Conservation (phyloP, 2,888 invertebrate genomes). For the Parthenolecanium corni region DNA sequence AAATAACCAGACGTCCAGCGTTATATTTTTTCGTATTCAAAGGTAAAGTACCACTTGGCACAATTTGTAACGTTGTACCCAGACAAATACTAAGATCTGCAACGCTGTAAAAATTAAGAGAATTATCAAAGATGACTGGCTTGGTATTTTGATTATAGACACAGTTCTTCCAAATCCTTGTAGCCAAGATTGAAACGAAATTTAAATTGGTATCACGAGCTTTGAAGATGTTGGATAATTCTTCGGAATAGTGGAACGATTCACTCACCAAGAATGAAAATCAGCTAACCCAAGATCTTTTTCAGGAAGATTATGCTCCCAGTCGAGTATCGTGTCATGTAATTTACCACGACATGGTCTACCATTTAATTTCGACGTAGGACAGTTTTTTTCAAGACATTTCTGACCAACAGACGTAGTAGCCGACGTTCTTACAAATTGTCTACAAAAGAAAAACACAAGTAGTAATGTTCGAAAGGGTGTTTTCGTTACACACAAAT, state of each 20-base stretch:
- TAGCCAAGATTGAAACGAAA: background rate
- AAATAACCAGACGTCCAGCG: constrained; percentile 72
- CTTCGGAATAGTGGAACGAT: too few relatives aligned
- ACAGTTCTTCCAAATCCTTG: too few relatives aligned
- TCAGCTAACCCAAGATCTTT: constrained; percentile 72
- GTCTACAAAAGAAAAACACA: constrained; percentile 43
- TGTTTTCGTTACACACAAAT: background rate
- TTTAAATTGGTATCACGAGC: constrained; percentile 8
- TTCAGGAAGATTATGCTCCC: constrained; percentile 90
- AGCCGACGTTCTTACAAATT: constrained; percentile 64
- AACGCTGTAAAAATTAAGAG: constrained; percentile 47
- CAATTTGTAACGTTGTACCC: constrained; percentile 95
- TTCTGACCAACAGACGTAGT: constrained; percentile 68
- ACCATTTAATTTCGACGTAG: constrained; percentile 47
- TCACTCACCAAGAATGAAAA: constrained; percentile 67
- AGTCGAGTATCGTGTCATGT: constrained; percentile 86
- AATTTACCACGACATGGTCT: constrained; percentile 79
- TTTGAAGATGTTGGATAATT: background rate
- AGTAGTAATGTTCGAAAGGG: background rate
- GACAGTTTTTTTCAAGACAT: constrained; percentile 54
- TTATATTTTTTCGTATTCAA: constrained; percentile 63
- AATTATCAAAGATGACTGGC: too few relatives aligned
- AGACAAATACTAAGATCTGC: constrained; percentile 88
- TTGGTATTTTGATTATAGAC: constrained; percentile 26
- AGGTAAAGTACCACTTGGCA: constrained; percentile 91